These are phyloP conservation scores for Sebastolobus altivelis DNA, from an alignment of 2,797 vertebrate genomes.

Conservation along the genomic window DNA sequence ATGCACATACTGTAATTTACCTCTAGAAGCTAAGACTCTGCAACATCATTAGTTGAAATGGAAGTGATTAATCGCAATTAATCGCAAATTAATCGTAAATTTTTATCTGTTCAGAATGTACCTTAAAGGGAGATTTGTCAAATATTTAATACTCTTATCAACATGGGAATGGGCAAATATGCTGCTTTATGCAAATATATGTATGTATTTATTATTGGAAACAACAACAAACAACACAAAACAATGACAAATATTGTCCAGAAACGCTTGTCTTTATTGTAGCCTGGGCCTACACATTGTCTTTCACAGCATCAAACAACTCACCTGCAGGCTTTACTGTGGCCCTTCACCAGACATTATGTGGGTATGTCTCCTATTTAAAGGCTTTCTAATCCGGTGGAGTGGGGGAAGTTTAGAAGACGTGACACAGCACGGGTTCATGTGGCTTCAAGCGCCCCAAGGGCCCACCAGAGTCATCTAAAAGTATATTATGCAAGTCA, in stretches of 20 bases:
- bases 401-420: neutral
- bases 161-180: no score
- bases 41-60: neutral
- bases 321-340: conserved; percentile 23
- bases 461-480: conserved; percentile 29
- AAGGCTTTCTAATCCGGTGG: conserved; percentile 3
- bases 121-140: no score
- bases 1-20: neutral
- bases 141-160: no score
- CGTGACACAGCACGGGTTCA: conserved; percentile 4
- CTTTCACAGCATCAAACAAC: neutral
- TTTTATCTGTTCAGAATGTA: no score
- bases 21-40: neutral
- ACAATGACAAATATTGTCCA: no score
- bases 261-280: neutral
- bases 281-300: neutral
- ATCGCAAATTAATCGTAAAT: no score
- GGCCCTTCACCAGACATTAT: conserved; percentile 2
- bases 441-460: neutral
- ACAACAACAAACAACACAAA: neutral
- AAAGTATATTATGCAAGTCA: conserved; percentile 48
- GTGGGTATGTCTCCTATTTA: conserved; percentile 10
- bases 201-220: no score
- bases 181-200: no score
- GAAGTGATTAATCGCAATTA: no score